Percentiles rank a stretch among this genome's conserved stretches.
Conservation (phyloP, 2,888 invertebrate species). For the Pyrrhia umbra region DNA sequence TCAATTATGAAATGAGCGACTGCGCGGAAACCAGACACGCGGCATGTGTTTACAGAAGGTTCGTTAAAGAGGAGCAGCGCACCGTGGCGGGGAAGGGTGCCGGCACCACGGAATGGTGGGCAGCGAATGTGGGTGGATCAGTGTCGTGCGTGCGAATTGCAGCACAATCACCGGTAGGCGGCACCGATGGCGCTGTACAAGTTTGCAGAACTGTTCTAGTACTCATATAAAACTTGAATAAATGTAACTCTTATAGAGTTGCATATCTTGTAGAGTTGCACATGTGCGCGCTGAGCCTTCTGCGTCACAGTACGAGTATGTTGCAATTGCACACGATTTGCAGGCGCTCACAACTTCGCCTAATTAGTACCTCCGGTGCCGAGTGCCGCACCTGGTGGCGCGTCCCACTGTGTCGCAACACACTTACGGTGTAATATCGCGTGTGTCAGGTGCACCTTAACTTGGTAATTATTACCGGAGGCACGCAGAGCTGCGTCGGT, state of each 20-base stretch:
- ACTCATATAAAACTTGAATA: no score
- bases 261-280: no score
- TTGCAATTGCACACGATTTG: slow-evolving; percentile 23
- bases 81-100: no score
- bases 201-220: background rate
- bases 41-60: background rate
- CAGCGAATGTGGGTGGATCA: no score
- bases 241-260: no score
- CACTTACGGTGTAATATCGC: slow-evolving; percentile 3
- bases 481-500: slow-evolving; percentile 23
- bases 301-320: background rate
- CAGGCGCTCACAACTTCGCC: slow-evolving; percentile 36
- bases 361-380: slow-evolving; percentile 41
- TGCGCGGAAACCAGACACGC: background rate
- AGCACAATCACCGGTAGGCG: no score
- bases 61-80: no score
- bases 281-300: background rate
- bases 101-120: no score
- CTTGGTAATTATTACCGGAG: slow-evolving; percentile 25
- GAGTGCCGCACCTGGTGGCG: background rate
- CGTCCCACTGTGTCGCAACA: background rate
- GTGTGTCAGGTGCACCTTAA: background rate
- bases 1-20: slow-evolving; percentile 21
- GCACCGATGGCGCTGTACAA: no score
- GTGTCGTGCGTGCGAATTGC: no score